These are phyloP conservation scores for Liparis tanakae DNA, from an alignment of 2,797 vertebrate genomes.

Conservation along the genomic window DNA sequence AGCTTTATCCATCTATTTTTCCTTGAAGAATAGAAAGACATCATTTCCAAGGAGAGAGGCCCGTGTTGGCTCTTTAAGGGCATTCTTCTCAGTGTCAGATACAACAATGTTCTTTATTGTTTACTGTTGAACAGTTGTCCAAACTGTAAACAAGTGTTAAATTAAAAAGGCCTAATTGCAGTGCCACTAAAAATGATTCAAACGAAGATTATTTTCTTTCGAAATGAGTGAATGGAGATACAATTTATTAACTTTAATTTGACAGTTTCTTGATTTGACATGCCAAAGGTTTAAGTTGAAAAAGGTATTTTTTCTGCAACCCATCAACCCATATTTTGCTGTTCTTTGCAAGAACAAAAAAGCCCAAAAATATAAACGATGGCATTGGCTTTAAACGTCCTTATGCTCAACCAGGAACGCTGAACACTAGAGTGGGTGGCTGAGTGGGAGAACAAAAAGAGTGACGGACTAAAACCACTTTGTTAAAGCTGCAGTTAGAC, in stretches of 20 bases:
- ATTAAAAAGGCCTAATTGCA: constrained; percentile 20
- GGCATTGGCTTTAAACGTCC: background rate
- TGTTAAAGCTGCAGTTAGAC: constrained; percentile 20
- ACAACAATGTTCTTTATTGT: constrained; percentile 23
- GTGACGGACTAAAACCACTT: constrained; percentile 18
- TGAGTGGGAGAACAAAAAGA: constrained; percentile 32
- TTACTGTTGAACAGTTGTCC: constrained; percentile 26
- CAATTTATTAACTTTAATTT: background rate
- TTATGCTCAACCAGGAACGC: constrained; percentile 1
- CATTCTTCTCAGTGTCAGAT: constrained; percentile 52
- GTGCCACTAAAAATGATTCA: background rate
- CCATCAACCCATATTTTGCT: background rate
- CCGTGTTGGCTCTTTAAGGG: constrained; percentile 25
- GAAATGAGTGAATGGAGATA: background rate
- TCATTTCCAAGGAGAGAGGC: constrained; percentile 18
- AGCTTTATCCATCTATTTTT: background rate
- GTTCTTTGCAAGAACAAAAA: too few relatives aligned
- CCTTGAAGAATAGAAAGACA: constrained; percentile 3
- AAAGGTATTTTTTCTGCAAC: background rate
- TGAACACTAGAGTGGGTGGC: background rate
- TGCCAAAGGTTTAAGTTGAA: background rate
- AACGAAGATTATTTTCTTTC: background rate
- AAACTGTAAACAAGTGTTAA: constrained; percentile 34
- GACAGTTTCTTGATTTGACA: background rate
- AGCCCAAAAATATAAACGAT: too few relatives aligned